Evolutionary conservation across 1,140 invertebrate species (phyloP).

Genomic region (Brevipalpus yothersi): DNA sequence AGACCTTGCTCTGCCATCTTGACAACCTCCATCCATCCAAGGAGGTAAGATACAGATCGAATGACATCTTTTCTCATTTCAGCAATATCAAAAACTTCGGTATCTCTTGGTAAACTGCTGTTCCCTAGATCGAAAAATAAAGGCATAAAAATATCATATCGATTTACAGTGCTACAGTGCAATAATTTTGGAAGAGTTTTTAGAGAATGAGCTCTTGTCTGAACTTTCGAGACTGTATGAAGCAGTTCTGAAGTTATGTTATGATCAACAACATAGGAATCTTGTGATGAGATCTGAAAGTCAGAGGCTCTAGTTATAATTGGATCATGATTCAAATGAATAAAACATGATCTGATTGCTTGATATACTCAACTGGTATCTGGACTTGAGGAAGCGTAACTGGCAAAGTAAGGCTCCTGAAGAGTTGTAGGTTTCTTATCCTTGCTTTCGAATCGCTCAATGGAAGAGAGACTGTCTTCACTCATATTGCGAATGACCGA

Average conservation of each 20-base stretch:
- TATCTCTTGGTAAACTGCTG: neutral
- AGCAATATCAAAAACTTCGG: neutral
- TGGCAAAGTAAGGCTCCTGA: neutral
- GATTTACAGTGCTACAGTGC: too few relatives aligned
- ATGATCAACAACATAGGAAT: too few relatives aligned
- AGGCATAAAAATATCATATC: too few relatives aligned
- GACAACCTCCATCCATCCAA: constrained; percentile 26
- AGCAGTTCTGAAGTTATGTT: too few relatives aligned
- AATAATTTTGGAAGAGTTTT: too few relatives aligned
- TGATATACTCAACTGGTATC: neutral
- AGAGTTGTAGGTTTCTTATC: neutral
- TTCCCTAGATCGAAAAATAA: neutral
- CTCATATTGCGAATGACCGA: neutral
- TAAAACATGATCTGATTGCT: neutral
- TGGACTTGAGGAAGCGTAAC: neutral
- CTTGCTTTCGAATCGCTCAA: neutral
- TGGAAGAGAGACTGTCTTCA: neutral
- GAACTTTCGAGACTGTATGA: too few relatives aligned
- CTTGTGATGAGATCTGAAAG: too few relatives aligned
- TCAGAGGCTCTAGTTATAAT: too few relatives aligned
- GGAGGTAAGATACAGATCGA: constrained; percentile 21
- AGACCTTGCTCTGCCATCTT: constrained; percentile 28
- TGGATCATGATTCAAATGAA: neutral
- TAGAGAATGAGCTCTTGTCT: too few relatives aligned
- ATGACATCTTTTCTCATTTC: constrained; percentile 24